Evolutionary conservation across 2,113 vertebrate genomes (phyloP), one percentile per base, ranked within the genome.

Genomic region (Sylvietta virens): DNA sequence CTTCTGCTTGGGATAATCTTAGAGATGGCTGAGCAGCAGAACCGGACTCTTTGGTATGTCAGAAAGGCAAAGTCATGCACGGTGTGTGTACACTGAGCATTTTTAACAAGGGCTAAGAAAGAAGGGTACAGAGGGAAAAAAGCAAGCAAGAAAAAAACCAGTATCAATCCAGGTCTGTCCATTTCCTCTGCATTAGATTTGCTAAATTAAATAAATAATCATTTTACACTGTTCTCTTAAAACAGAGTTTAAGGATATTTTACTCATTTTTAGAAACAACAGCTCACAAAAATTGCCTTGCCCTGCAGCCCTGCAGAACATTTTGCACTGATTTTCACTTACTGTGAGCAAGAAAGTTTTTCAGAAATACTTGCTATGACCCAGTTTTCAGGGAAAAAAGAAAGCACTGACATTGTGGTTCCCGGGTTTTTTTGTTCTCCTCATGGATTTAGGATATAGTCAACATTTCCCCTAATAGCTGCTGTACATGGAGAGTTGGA

Each of bases 1-100:
- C 70, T 96, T 97, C 96, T 91, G 92, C 80, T 96, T 19, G 1
- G 56, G 97, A 94, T 98, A 97, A 95, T 73, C 96, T 97, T 92
- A 91, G 48, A 74, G 94, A 96, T 95, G 95, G 92, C 78, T 66
- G 37, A 95, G 62, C 62, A 95, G 91, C 89, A 97, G 53, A 90
- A 56, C 44, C 86, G 83, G 61, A 72, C 73, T 42, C 92, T 96
- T 96, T 96, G 88, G n/a, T n/a, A 97, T 97, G 93, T 92, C 86
- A 69, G 50, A 89, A 94, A 97, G 67, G 40, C 33, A 9, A 95
- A 57, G 90, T 67, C 88, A 60, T 47, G 35, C 27, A 26, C 15
- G 13, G 50, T 39, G 61, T 3, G 1, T 10, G 8, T 20, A 53
- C 8, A 28, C 45, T 10, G 35, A 31, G 21, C 78, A 45, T 61